phyloP scores from a whole-genome alignment of 2,113 vertebrate genomes.

The Sorex fumeus region DNA sequence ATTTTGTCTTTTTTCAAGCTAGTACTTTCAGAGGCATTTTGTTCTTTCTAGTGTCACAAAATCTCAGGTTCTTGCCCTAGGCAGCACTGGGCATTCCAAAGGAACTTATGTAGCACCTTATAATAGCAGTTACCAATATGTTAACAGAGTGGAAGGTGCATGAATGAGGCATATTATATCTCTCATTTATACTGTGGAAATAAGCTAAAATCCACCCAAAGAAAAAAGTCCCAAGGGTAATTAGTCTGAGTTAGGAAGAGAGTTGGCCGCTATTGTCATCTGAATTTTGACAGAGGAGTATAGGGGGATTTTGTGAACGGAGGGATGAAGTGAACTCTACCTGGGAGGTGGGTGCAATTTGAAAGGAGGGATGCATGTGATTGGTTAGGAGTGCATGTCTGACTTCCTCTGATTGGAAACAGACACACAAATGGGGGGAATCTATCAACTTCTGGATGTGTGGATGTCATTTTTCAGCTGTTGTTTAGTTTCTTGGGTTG shows the following conservation, averaged over 20 bases:
- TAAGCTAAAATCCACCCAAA: background rate
- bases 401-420: background rate
- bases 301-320: no score
- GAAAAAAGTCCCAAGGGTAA: constrained; percentile 17
- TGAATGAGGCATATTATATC: background rate
- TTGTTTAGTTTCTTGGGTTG: background rate
- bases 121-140: background rate
- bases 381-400: background rate
- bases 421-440: background rate
- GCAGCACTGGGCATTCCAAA: background rate
- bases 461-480: background rate
- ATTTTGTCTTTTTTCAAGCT: background rate
- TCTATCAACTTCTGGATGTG: no score
- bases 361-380: background rate
- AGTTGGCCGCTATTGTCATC: fast-evolving
- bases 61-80: background rate
- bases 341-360: background rate
- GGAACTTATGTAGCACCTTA: background rate
- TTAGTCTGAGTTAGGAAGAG: background rate
- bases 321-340: no score
- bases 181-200: constrained; percentile 8
- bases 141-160: background rate
- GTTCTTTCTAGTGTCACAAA: background rate
- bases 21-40: background rate
- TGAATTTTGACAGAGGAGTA: background rate